Conservation (phyloP, 1,140 invertebrate genomes). For the Drosophila erecta region DNA sequence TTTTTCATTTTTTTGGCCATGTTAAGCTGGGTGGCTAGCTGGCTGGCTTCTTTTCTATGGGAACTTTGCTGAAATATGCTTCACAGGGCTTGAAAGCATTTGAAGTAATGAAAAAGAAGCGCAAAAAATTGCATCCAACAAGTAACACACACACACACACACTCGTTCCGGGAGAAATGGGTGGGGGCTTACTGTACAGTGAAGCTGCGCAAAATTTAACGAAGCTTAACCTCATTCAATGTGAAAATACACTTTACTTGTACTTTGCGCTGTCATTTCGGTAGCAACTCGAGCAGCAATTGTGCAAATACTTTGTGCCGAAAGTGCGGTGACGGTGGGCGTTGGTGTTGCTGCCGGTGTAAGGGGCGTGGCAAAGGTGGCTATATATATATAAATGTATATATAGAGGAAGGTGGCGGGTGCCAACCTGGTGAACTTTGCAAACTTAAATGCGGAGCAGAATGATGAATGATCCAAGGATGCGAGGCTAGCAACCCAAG, state of each 20-base stretch:
- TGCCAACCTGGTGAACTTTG: conserved; percentile 57
- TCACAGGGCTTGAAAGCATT: conserved; percentile 76
- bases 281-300: conserved; percentile 78
- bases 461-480: conserved; percentile 72
- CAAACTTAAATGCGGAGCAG: conserved; percentile 64
- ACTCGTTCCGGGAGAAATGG: conserved; percentile 1
- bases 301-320: conserved; percentile 78
- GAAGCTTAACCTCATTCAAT: conserved; percentile 83
- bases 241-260: conserved; percentile 79
- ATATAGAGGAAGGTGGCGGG: not conserved
- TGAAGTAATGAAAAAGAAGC: conserved; percentile 72
- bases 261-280: conserved; percentile 82
- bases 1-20: conserved; percentile 7
- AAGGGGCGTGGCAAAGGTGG: not conserved
- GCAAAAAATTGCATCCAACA: conserved; percentile 52
- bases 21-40: conserved; percentile 25
- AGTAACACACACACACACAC: conserved; percentile 30
- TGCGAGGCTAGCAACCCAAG: conserved; percentile 23
- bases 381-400: not conserved
- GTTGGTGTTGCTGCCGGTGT: not conserved
- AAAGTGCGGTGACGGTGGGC: conserved; percentile 11
- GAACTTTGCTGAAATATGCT: conserved; percentile 75
- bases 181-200: conserved; percentile 20
- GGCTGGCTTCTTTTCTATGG: conserved; percentile 60
- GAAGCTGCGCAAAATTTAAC: conserved; percentile 75